These are phyloP conservation scores for Aphelocoma coerulescens DNA, from an alignment of 2,113 vertebrate genomes.

Conservation along the genomic window DNA sequence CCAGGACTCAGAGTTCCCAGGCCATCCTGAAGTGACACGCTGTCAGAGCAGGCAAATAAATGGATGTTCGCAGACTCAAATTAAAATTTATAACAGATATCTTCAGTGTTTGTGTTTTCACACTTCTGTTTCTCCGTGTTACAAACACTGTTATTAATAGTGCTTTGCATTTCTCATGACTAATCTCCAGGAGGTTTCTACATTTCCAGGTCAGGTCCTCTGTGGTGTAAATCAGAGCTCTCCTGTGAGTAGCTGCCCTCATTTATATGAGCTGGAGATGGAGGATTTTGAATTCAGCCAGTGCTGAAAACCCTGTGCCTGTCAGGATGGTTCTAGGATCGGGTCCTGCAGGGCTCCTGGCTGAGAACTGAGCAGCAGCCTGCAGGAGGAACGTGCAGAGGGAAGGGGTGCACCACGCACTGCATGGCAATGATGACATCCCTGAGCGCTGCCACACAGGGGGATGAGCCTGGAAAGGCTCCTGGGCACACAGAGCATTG, in stretches of 20 bases:
- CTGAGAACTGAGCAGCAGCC: not conserved
- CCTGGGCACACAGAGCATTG: not conserved
- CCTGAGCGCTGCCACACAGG: not conserved
- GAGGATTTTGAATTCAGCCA: not conserved
- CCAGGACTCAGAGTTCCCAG: not conserved
- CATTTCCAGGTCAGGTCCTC: conserved; percentile 35
- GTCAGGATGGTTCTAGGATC: not conserved
- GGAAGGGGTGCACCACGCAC: not conserved
- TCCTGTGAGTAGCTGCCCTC: not conserved
- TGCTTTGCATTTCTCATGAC: not conserved
- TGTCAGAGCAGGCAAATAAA: not conserved
- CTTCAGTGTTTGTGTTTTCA: not conserved
- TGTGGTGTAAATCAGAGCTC: conserved; percentile 10
- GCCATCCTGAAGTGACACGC: not conserved
- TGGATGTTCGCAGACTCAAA: not conserved
- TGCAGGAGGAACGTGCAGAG: not conserved
- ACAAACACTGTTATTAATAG: not conserved
- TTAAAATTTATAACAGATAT: not conserved
- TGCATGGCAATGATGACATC: not conserved
- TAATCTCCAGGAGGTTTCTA: not conserved
- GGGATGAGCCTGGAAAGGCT: not conserved
- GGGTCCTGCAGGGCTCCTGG: not conserved
- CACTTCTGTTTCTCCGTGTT: not conserved
- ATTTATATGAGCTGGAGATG: not conserved
- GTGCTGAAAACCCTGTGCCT: not conserved